These are phyloP conservation scores for Metallyticus violacea DNA, from an alignment of 2,888 invertebrate genomes.

Conservation along the genomic window DNA sequence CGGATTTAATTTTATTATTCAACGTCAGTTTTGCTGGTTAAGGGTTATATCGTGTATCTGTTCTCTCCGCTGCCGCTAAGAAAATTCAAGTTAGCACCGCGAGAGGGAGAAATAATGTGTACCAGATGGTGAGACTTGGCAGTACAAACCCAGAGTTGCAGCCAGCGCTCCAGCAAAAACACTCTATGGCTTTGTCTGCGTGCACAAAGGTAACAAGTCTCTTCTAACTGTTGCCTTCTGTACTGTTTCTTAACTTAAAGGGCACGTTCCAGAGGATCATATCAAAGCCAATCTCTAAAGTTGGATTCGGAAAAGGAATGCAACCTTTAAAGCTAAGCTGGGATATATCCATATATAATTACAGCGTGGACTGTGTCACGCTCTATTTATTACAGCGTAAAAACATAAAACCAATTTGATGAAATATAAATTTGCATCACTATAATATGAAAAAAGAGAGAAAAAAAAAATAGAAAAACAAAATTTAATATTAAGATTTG, in stretches of 20 bases:
- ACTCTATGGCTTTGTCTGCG: neutral
- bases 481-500: too few relatives aligned
- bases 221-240: neutral
- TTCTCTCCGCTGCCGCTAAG: neutral
- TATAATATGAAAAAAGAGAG: too few relatives aligned
- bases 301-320: too few relatives aligned
- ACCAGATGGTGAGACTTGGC: constrained; percentile 2
- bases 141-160: neutral
- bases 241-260: neutral
- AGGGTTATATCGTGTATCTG: neutral
- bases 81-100: neutral
- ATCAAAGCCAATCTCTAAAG: too few relatives aligned
- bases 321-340: too few relatives aligned
- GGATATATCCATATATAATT: too few relatives aligned
- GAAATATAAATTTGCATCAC: too few relatives aligned
- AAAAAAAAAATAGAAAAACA: too few relatives aligned
- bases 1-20: neutral
- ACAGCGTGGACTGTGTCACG: too few relatives aligned
- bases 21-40: neutral
- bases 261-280: neutral
- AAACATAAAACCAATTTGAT: too few relatives aligned
- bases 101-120: neutral
- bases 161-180: neutral
- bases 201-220: neutral
- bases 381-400: too few relatives aligned